These are phyloP conservation scores for Plestiodon gilberti DNA, from an alignment of 2,113 vertebrate species.

Conservation along the genomic window DNA sequence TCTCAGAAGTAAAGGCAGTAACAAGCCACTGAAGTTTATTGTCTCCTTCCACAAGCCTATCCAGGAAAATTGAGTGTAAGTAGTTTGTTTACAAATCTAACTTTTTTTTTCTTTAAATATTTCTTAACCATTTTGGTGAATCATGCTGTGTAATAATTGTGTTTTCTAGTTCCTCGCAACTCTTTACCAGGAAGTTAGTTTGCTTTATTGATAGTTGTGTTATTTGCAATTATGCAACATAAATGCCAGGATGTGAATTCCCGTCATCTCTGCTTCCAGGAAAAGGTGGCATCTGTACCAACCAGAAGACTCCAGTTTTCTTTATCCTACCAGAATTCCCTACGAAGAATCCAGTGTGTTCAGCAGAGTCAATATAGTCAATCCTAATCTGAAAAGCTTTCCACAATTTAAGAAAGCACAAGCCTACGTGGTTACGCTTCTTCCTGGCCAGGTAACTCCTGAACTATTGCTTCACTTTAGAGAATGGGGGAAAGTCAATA, in stretches of 20 bases:
- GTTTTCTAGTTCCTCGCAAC: conserved; percentile 58
- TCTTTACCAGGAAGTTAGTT: conserved; percentile 54
- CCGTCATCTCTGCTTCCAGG: conserved; percentile 76
- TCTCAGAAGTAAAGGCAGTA: background rate
- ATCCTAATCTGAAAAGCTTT: conserved; percentile 84
- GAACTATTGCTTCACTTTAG: accelerated
- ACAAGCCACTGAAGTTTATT: background rate
- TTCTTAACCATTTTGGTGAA: background rate
- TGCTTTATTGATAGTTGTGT: conserved; percentile 68
- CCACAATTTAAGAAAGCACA: conserved; percentile 80
- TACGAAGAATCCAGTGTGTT: conserved; percentile 98
- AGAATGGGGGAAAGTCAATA: background rate
- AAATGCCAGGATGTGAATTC: conserved; percentile 50
- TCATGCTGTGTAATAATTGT: conserved; percentile 9
- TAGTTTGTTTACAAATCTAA: background rate
- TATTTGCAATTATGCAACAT: conserved; percentile 53
- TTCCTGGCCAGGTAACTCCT: conserved; percentile 89
- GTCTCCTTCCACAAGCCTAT: background rate
- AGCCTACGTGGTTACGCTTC: conserved; percentile 83
- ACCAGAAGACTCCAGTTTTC: conserved; percentile 84
- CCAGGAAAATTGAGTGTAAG: background rate
- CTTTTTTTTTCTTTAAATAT: background rate
- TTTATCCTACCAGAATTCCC: conserved; percentile 96
- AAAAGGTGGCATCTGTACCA: conserved; percentile 96
- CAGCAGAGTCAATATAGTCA: conserved; percentile 87